phyloP scores from a whole-genome alignment of 2,797 vertebrate species.

The Chaetodon trifasciatus region DNA sequence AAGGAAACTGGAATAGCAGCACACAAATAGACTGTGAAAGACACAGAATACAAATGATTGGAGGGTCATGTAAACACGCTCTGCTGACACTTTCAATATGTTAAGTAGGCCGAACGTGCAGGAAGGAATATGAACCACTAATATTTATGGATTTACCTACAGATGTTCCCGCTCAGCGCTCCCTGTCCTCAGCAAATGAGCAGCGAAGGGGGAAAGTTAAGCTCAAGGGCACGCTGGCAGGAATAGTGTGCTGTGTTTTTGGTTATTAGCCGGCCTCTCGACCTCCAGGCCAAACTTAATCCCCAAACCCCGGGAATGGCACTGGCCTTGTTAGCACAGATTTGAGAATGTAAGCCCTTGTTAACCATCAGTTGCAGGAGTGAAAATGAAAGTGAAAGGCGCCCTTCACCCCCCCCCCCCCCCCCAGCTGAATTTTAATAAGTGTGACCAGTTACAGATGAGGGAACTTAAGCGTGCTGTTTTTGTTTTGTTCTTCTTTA shows the following conservation, averaged over 20 bases:
- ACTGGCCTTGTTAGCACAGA: conserved; percentile 35
- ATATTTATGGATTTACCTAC: conserved; percentile 38
- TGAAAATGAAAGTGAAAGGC: conserved; percentile 29
- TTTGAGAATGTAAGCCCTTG: conserved; percentile 31
- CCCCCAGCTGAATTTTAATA: background rate
- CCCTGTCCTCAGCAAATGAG: conserved; percentile 24
- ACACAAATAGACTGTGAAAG: conserved; percentile 43
- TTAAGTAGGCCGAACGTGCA: conserved; percentile 9
- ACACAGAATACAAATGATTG: conserved; percentile 12
- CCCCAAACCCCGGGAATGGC: conserved; percentile 3
- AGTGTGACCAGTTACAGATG: conserved; percentile 20
- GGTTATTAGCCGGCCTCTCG: conserved; percentile 30
- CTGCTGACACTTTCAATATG: conserved; percentile 45
- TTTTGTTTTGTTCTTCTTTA: background rate
- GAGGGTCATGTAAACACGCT: conserved; percentile 42
- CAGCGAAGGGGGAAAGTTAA: conserved; percentile 8
- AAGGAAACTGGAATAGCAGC: conserved; percentile 27
- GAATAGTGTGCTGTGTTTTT: conserved; percentile 1
- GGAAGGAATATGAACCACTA: background rate
- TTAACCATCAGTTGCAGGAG: conserved; percentile 23
- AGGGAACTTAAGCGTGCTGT: background rate
- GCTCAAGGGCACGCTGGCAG: conserved; percentile 26
- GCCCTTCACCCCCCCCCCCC: background rate
- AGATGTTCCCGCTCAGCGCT: conserved; percentile 37
- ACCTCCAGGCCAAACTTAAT: conserved; percentile 23